These are phyloP conservation scores for Ganaspis brasiliensis DNA, from an alignment of 2,888 invertebrate species.

Conservation along the genomic window DNA sequence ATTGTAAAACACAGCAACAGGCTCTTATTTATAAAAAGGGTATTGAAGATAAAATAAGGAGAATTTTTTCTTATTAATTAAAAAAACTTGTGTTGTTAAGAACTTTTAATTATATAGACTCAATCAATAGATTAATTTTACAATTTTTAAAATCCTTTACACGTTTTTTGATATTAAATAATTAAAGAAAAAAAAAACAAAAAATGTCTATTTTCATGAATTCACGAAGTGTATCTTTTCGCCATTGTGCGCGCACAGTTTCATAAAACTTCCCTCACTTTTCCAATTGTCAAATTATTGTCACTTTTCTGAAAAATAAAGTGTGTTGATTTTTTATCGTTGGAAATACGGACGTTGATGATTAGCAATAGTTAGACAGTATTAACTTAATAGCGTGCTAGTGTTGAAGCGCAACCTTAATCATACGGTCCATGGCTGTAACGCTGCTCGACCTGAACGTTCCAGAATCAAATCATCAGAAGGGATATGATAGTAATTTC, in stretches of 20 bases:
- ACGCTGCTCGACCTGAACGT: slow-evolving; percentile 22
- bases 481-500: slow-evolving; percentile 4
- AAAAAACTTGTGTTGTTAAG: no score
- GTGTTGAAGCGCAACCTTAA: slow-evolving; percentile 61
- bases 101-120: no score
- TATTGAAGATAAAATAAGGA: no score
- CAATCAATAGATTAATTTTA: no score
- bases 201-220: no score
- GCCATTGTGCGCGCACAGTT: neutral
- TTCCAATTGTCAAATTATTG: neutral
- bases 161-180: no score
- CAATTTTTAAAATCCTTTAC: no score
- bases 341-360: slow-evolving; percentile 64
- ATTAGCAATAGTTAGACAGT: slow-evolving; percentile 64
- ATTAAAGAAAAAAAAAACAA: no score
- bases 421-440: slow-evolving; percentile 51
- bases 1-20: neutral
- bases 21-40: no score
- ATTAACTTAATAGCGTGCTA: slow-evolving; percentile 65
- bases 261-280: neutral
- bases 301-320: neutral
- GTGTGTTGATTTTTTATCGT: neutral
- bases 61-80: no score
- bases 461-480: neutral
- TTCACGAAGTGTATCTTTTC: no score